Evolutionary conservation across 2,888 invertebrate species (phyloP), one percentile per base, ranked within the genome.

Genomic region (Brenthis hecate): DNA sequence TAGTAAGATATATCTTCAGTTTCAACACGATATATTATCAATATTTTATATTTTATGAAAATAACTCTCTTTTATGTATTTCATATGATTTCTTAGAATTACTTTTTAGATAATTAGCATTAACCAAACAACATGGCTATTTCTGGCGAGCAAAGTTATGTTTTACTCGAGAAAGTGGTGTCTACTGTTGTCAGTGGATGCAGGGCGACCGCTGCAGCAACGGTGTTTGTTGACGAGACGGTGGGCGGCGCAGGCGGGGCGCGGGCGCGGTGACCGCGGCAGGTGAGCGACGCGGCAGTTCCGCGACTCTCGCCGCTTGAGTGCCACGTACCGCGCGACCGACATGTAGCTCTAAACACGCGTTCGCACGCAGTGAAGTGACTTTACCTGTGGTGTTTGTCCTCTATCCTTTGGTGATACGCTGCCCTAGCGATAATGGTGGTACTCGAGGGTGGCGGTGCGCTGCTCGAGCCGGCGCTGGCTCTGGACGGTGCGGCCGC

Each of bases 401-500:
- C 61, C 75, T 76, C 79, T 73, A 77, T 71, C 77, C 50, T 78
- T 73, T 74, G 79, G 70, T 71, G 73, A 71, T 32, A 53, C 65
- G 28, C 32, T 60, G 66, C 36, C 60, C 56, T 47, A 54, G 64
- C 69, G 83, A 78, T 74, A n/a, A 93, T 93, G 93, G 93, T 93
- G 78, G 93, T 93, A 82, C 85, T 93, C 73, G 93, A 93, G 82
- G 91, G 92, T 75, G 92, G 93, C 74, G 92, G 92, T 71, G 91
- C 90, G 75, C 85, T 91, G 76, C 85, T 92, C 69, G 93, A 92
- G 86, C 92, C 91, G 80, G 91, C 97, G 82, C 95, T 97, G 87
- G 96, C 96, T 86, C 95, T 95, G 81, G 94, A 95, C 85, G 95
- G 95, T 78, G 94, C 95, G 72, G 91, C 95, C 77, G 94, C 94